phyloP scores from a whole-genome alignment of 2,113 vertebrate genomes.

The Phainopepla nitens region DNA sequence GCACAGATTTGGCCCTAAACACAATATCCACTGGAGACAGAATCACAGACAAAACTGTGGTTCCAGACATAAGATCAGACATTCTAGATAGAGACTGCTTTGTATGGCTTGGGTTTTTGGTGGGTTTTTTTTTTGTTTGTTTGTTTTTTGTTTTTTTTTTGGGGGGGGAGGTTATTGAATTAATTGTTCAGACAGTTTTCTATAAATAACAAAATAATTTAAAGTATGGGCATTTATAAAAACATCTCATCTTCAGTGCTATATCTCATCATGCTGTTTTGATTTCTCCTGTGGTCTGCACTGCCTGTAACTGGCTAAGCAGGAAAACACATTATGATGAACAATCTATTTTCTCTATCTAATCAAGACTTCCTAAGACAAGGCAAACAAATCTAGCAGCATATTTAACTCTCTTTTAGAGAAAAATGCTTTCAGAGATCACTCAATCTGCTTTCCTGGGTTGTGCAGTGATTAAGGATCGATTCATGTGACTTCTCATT shows the following conservation, averaged over 20 bases:
- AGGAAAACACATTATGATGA: not conserved
- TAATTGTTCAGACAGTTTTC: not conserved
- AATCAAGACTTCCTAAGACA: not conserved
- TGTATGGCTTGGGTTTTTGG: no score
- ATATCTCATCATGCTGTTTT: not conserved
- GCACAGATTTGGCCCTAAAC: not conserved
- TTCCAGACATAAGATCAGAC: not conserved
- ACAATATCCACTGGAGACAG: not conserved
- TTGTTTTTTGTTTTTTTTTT: not conserved
- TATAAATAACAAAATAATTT: not conserved
- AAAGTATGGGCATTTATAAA: not conserved
- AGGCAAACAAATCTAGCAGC: not conserved
- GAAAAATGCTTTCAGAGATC: not conserved
- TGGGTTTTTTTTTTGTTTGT: no score
- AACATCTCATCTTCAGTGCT: not conserved
- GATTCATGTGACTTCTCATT: not conserved
- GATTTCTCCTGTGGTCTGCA: not conserved
- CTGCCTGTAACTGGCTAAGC: not conserved
- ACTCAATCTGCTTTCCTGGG: not conserved
- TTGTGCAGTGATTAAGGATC: not conserved
- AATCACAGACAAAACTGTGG: not conserved
- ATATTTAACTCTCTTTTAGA: not conserved
- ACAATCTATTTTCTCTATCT: not conserved
- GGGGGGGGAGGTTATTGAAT: not conserved
- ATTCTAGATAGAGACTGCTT: not conserved